A percentile compares a stretch with the other conserved stretches of the same genome.
phyloP scores from a whole-genome alignment of 1,140 invertebrate species.

The Heliconius nattereri region DNA sequence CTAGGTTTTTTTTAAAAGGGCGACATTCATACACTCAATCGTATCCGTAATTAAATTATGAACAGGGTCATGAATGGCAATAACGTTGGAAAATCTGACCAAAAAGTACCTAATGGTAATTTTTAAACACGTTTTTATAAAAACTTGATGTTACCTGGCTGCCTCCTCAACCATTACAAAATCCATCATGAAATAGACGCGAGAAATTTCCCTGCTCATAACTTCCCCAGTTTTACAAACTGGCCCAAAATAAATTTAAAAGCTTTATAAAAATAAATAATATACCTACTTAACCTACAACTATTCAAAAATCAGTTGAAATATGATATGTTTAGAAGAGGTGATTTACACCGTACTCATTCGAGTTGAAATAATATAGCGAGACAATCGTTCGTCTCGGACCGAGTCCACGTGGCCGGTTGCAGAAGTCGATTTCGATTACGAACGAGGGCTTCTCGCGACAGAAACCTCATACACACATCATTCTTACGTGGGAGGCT shows the following conservation, averaged over 20 bases:
- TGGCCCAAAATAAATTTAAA: conserved; percentile 20
- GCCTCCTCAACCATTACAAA: background rate
- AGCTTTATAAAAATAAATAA: conserved; percentile 29
- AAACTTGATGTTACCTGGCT: background rate
- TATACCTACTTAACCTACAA: conserved; percentile 44
- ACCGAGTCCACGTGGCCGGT: conserved; percentile 71
- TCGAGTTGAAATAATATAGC: conserved; percentile 38
- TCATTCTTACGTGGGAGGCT: conserved; percentile 49
- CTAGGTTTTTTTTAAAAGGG: conserved; percentile 43
- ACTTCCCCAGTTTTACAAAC: conserved; percentile 44
- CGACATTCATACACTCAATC: conserved; percentile 49
- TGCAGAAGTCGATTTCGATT: conserved; percentile 51
- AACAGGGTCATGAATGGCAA: conserved; percentile 31
- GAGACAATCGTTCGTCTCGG: conserved; percentile 41
- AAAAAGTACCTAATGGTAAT: background rate
- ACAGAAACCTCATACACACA: conserved; percentile 47
- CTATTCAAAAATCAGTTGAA: conserved; percentile 50
- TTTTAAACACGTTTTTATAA: conserved; percentile 12
- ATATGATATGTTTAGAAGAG: conserved; percentile 24
- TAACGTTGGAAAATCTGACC: background rate
- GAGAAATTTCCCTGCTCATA: conserved; percentile 53
- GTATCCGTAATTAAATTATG: conserved; percentile 33
- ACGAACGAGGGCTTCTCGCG: conserved; percentile 40
- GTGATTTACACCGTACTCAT: conserved; percentile 27
- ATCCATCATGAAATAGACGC: conserved; percentile 51